Evolutionary conservation across 2,113 vertebrate species (phyloP).

Genomic region (Myotis brandtii): DNA sequence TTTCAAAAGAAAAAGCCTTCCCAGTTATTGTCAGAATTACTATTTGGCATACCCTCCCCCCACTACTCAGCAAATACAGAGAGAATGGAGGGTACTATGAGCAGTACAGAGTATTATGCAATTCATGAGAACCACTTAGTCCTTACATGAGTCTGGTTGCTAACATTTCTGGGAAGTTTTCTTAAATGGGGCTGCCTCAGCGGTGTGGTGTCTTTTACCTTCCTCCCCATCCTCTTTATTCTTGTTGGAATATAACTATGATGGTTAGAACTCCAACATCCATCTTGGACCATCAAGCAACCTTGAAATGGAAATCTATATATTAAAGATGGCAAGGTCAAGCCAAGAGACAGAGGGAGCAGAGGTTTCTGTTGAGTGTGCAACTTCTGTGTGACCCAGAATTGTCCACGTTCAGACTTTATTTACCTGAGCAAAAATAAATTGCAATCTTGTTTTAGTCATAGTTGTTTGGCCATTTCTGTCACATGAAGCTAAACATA

Average conservation of each 20-base stretch:
- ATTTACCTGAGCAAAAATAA: background rate
- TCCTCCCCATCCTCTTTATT: background rate
- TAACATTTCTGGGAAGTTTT: slow-evolving; percentile 78
- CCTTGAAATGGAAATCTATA: background rate
- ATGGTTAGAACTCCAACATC: background rate
- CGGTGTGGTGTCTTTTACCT: background rate
- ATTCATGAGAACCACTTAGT: slow-evolving; percentile 81
- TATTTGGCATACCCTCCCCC: slow-evolving; percentile 77
- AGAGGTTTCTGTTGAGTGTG: background rate
- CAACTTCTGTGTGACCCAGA: background rate
- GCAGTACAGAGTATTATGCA: slow-evolving; percentile 86
- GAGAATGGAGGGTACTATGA: slow-evolving; percentile 88
- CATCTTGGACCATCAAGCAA: background rate
- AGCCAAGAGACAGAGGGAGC: background rate
- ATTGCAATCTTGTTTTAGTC: background rate
- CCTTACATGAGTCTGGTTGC: slow-evolving; percentile 85
- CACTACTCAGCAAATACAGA: slow-evolving; percentile 80
- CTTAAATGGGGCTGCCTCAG: background rate
- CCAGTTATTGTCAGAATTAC: slow-evolving; percentile 85
- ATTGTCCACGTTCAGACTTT: background rate
- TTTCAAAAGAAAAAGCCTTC: slow-evolving; percentile 77
- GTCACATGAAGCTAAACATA: background rate
- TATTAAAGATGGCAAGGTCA: background rate
- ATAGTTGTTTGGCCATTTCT: background rate
- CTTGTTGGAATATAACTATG: background rate